These are phyloP conservation scores for Hoplodrina ambigua DNA, from an alignment of 2,888 invertebrate species.

Conservation along the genomic window DNA sequence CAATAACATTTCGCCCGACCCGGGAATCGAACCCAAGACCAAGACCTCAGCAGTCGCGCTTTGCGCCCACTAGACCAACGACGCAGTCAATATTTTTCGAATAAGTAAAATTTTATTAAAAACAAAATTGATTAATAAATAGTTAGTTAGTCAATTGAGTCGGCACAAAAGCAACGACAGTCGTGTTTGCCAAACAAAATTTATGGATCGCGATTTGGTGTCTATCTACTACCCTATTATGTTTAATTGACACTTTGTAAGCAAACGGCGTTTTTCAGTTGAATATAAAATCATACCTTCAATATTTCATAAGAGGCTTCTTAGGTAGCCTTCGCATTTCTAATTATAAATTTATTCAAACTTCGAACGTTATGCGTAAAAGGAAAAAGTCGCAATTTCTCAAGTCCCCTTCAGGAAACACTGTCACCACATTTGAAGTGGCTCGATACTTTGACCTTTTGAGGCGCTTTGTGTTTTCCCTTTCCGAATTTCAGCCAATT, in stretches of 20 bases:
- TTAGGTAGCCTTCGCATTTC: background rate
- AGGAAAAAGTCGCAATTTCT: constrained; percentile 11
- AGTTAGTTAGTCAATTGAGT: too few species aligned
- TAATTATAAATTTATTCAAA: constrained; percentile 28
- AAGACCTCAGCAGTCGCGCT: too few species aligned
- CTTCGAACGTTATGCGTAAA: constrained; percentile 2
- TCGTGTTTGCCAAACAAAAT: too few species aligned
- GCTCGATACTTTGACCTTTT: constrained; percentile 43
- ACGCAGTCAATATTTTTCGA: too few species aligned
- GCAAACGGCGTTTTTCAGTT: background rate
- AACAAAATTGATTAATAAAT: too few species aligned
- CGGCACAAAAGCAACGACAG: too few species aligned
- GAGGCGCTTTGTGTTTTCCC: constrained; percentile 16
- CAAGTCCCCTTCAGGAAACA: constrained; percentile 11
- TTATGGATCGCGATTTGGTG: too few species aligned
- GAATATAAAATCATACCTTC: background rate
- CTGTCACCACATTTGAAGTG: constrained; percentile 15
- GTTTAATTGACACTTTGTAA: background rate
- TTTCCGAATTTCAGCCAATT: constrained; percentile 21
- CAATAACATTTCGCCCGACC: too few species aligned
- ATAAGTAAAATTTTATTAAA: too few species aligned
- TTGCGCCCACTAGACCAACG: too few species aligned
- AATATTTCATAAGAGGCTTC: background rate
- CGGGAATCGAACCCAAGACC: too few species aligned
- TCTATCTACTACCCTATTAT: too few species aligned